phyloP scores from a whole-genome alignment of 2,797 vertebrate species.

The Gorsachius magnificus region DNA sequence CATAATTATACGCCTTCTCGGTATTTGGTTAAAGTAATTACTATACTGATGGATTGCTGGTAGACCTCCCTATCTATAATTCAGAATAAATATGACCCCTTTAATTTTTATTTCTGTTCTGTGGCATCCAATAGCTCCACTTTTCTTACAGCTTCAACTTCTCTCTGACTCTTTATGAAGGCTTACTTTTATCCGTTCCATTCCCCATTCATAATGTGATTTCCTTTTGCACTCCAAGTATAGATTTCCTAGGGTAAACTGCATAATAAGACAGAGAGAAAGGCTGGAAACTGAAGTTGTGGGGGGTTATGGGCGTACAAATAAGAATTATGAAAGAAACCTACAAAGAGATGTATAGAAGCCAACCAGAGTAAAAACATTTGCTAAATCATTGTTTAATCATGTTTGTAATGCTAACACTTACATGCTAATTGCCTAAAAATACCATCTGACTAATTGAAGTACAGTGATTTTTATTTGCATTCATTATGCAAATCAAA shows the following conservation, averaged over 20 bases:
- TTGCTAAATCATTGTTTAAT: conserved; percentile 36
- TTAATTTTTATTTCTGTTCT: neutral
- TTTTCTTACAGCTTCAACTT: neutral
- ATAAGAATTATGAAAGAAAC: neutral
- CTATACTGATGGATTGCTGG: neutral
- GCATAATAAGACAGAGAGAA: neutral
- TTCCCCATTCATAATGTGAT: neutral
- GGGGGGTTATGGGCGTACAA: neutral
- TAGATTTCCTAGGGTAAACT: neutral
- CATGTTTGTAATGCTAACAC: conserved; percentile 13
- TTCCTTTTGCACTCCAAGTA: neutral
- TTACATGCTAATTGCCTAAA: conserved; percentile 32
- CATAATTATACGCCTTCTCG: neutral
- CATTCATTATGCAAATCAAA: conserved; percentile 29
- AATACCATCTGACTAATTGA: neutral
- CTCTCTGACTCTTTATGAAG: neutral
- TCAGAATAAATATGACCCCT: neutral
- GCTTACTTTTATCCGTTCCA: neutral
- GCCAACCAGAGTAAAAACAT: neutral
- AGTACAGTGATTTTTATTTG: conserved; percentile 26
- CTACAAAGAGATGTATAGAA: neutral
- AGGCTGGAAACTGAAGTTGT: neutral
- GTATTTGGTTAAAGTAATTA: neutral
- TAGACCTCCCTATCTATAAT: neutral
- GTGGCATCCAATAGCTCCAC: neutral